A percentile compares a stretch with the other conserved stretches of the same genome.
These are phyloP conservation scores for Dendrophyllia cribrosa DNA, from an alignment of 64 coral and sea anemone genomes.

Conservation along the genomic window DNA sequence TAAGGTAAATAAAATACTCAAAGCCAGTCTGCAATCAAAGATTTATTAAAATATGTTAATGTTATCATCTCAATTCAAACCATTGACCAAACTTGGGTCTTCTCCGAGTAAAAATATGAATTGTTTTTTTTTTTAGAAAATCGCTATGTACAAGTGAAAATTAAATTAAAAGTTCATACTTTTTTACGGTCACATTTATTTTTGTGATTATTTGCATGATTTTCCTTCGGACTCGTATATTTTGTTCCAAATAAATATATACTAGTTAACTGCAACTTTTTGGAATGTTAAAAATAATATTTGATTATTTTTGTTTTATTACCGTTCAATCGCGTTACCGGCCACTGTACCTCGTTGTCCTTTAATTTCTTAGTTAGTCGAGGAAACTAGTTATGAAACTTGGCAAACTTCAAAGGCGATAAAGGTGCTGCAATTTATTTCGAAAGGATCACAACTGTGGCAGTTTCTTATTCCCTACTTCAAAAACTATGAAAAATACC, in stretches of 20 bases:
- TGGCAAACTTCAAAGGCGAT: too few species aligned
- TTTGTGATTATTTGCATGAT: neutral
- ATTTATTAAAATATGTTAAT: neutral
- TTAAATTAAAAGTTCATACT: neutral
- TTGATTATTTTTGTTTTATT: too few species aligned
- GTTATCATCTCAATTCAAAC: neutral
- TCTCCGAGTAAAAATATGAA: neutral
- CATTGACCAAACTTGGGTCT: neutral
- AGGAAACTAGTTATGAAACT: too few species aligned
- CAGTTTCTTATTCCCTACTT: too few species aligned
- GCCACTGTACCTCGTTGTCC: too few species aligned
- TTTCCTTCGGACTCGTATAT: neutral
- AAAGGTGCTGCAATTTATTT: too few species aligned
- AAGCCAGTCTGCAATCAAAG: neutral
- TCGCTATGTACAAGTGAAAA: conserved; percentile 7
- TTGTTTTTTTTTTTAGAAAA: neutral
- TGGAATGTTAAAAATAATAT: neutral
- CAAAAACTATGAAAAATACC: too few species aligned
- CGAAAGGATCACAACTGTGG: too few species aligned
- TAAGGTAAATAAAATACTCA: neutral
- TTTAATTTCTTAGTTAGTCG: too few species aligned
- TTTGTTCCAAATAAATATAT: conserved; percentile 8
- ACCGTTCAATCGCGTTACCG: too few species aligned
- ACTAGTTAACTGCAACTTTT: neutral
- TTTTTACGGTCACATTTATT: neutral